Evolutionary conservation across 2,113 vertebrate genomes (phyloP), one percentile per base, ranked within the genome.

Genomic region (Peromyscus maniculatus): DNA sequence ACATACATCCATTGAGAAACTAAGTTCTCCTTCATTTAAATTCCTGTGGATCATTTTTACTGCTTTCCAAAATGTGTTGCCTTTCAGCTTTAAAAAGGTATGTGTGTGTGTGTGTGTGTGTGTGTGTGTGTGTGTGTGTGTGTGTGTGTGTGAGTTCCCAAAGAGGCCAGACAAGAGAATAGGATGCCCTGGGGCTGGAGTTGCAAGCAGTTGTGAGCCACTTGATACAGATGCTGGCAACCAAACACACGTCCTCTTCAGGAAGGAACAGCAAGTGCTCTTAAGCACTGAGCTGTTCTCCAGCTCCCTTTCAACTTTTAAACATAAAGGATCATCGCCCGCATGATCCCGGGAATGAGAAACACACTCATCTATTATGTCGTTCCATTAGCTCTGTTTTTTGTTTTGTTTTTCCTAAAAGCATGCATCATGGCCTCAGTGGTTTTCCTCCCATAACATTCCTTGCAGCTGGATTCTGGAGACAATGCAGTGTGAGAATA

Each of bases 371-470:
- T 59, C 17, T 3, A 0, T 97, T 91, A 97, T 82, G 99, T 99
- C 78, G 99, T 98, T 78, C 98, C 98, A 17, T 82, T 71, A 71
- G 13, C 31, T 97, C 98, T 99, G 10, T 3, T 28, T 28, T 49
- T 43, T 10, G 9, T 43, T 46, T 46, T 99, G 98, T 98, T 99
- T 46, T 78, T 89, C 98, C 99, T 96, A 99, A 91, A 87, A 99
- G 99, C 0, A 99, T 97, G 6, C 99, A 99, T 89, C 67, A 98
- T 98, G 31, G 99, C 91, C 99, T 99, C 75, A 99, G 93, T 99
- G 99, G 96, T 72, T 99, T 99, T 17, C 99, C 99, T 98, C 99
- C 98, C 98, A 99, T 99, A 26, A 99, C 99, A 78, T 98, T 98
- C 99, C 99, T 0, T 13, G 98, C 98, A 89, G 99, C 96, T 71